Evolutionary conservation across 1,140 invertebrate species (phyloP).

Genomic region (Lasaia peninsularis): DNA sequence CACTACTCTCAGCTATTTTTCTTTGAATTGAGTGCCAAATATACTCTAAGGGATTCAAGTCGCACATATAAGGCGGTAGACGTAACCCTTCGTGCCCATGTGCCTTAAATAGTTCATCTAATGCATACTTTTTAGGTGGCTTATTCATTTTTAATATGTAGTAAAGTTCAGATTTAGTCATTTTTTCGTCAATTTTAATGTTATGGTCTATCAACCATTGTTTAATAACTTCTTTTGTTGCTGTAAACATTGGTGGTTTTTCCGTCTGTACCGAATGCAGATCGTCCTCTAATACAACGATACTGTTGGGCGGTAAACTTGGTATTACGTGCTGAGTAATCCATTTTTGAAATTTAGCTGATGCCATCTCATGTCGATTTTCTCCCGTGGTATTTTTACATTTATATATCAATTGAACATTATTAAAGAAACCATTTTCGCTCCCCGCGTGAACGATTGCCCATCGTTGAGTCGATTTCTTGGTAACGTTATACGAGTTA

Average conservation of each 20-base stretch:
- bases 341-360: slow-evolving; percentile 14
- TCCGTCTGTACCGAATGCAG: slow-evolving; percentile 44
- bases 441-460: not conserved
- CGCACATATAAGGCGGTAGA: slow-evolving; percentile 26
- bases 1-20: slow-evolving; percentile 29
- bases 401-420: slow-evolving; percentile 6
- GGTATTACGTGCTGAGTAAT: slow-evolving; percentile 31
- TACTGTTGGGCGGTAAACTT: slow-evolving; percentile 37
- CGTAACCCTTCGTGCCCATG: slow-evolving; percentile 32
- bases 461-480: not conserved
- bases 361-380: slow-evolving; percentile 16
- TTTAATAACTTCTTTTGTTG: slow-evolving; percentile 13
- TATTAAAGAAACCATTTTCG: slow-evolving; percentile 7
- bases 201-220: slow-evolving; percentile 14
- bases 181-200: slow-evolving; percentile 17
- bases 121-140: slow-evolving; percentile 26
- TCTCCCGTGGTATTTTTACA: not conserved
- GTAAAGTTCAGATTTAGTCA: slow-evolving; percentile 28
- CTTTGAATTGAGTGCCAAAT: slow-evolving; percentile 31
- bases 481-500: not conserved
- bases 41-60: slow-evolving; percentile 31
- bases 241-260: slow-evolving; percentile 24
- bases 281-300: slow-evolving; percentile 57
- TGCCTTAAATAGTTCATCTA: slow-evolving; percentile 22
- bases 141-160: slow-evolving; percentile 20